Base-by-base conservation (phyloP, 1,140 invertebrate species). In the Atta texana region DNA sequence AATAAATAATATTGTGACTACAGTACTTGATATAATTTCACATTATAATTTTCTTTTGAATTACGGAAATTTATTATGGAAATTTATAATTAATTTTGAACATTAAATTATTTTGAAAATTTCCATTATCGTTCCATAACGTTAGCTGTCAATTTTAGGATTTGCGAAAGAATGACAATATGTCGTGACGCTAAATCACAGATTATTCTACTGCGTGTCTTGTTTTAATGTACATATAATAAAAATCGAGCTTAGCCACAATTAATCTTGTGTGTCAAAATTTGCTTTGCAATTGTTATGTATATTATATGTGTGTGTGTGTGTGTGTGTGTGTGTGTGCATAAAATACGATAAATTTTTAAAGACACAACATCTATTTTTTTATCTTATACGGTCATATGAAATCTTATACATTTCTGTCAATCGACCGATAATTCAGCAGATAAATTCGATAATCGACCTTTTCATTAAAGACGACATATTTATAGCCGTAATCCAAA, bases 261-360 rank as follows among this genome's bases (percentile, higher is more conserved):
- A 84, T 84, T 84, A 84, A 84, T 84, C 24, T 61, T n/a, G 34
- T 39, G 18, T 53, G n/a, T 84, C n/a, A 51, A 84, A 44, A 44
- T 34, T 84, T 61, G 7, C 34, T 8, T 39, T 39, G 2, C 8
- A 18, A 34, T 44, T 16, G n/a, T 84, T 75, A 63, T 18, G 24
- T 39, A 61, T 16, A 10, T 39, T 16, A n/a, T n/a, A n/a, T 24
- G 24, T 24, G 24, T 24, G 24, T 24, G 24, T 24, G 24, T 24
- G 24, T 16, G 1, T 28, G 2, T 24, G 3, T 51, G 34, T 24
- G 16, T 10, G 49, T 7, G 28, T 34, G 10, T 24, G 28, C 8
- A 39, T 28, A 28, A 28, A 31, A 28, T 18, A 8, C 16, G 21
- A 44, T 14, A 10, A n/a, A 63, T 51, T 61, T 51, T 14, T 63